Conservation (phyloP, 2,113 vertebrate genomes). For the Bubo blakistoni region DNA sequence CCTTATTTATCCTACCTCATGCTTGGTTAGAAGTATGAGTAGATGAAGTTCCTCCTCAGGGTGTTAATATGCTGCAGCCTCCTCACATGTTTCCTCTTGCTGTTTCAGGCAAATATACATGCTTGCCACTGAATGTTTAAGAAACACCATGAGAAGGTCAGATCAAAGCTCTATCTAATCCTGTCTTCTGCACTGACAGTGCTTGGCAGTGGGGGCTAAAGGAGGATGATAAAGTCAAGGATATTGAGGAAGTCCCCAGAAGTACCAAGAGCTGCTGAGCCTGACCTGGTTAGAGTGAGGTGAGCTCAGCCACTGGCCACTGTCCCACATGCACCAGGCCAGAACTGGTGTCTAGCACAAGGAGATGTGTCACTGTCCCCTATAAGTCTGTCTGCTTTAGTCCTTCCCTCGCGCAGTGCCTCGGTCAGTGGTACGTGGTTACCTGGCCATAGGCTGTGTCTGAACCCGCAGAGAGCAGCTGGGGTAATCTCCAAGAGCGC, state of each 20-base stretch:
- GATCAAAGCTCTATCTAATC: neutral
- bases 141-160: neutral
- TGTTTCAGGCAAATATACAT: neutral
- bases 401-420: neutral
- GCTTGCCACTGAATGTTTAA: neutral
- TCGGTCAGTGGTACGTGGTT: rapidly evolving
- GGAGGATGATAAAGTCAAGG: neutral
- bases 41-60: neutral
- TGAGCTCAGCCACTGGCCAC: neutral
- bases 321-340: neutral
- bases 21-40: neutral
- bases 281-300: neutral
- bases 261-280: neutral
- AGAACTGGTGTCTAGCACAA: neutral
- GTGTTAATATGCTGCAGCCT: neutral
- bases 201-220: neutral
- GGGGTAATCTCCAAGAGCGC: neutral
- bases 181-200: neutral
- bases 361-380: neutral
- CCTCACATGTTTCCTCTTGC: neutral
- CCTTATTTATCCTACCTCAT: neutral
- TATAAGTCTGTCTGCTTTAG: neutral
- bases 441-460: neutral
- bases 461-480: neutral
- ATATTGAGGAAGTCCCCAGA: neutral